Evolutionary conservation across 2,888 invertebrate species (phyloP), one percentile per base, ranked within the genome.

Genomic region (Stramonita haemastoma): DNA sequence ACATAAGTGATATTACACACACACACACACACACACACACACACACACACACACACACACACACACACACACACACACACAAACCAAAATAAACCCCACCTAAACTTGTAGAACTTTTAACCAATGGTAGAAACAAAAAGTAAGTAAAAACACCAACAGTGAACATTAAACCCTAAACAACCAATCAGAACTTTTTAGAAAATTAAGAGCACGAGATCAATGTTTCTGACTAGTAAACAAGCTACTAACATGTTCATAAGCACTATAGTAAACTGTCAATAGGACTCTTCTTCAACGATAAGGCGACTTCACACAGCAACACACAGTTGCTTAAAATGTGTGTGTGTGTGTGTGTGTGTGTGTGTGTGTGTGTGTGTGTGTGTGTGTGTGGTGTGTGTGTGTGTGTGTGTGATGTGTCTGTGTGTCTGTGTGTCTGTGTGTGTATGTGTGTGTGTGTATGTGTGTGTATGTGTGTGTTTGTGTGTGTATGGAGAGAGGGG

Each of bases 1-100:
- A n/a, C n/a, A n/a, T n/a, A n/a, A n/a, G n/a, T n/a, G n/a, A n/a
- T n/a, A n/a, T n/a, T n/a, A n/a, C n/a, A n/a, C n/a, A n/a, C n/a
- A 60, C 60, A 60, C 22, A 22, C 73, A n/a, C 22, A 13, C 73
- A n/a, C 73, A 22, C 73, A 22, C 73, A n/a, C 29, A 22, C 22
- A 22, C 29, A n/a, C 73, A 73, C 73, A 73, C 73, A 73, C 73
- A 73, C 73, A 73, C 73, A 73, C 73, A 73, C 73, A 73, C 73
- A 73, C 73, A 73, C 73, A 73, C 73, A 73, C 73, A n/a, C 73
- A 73, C 73, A n/a, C 73, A 73, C 73, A 73, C 19, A 26, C 73
- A 73, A 19, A 26, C 73, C 11, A 19, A 73, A 22, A 26, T 11
- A n/a, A n/a, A 17, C 1, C 11, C 11, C 73, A 73, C 29, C 26